These are phyloP conservation scores for Porites australiensis DNA, from an alignment of 64 coral and sea anemone species.

Conservation along the genomic window DNA sequence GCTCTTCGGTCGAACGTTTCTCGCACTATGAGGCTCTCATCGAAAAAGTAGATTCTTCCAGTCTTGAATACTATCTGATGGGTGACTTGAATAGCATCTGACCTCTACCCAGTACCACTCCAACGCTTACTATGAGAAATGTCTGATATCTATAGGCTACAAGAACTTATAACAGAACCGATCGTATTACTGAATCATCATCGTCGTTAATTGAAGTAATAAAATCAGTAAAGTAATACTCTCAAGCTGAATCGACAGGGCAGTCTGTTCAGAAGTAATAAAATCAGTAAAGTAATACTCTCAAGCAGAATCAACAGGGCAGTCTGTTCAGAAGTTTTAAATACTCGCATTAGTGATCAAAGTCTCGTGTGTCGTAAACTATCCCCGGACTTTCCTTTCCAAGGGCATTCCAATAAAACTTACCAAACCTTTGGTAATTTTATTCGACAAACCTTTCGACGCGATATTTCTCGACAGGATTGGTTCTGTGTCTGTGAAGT, in stretches of 20 bases:
- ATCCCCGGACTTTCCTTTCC: neutral
- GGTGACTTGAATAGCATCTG: neutral
- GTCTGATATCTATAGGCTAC: conserved; percentile 49
- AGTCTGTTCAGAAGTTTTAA: conserved; percentile 44
- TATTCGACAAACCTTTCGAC: neutral
- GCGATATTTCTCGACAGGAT: neutral
- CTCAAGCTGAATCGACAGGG: conserved; percentile 39
- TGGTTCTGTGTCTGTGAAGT: neutral
- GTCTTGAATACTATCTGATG: neutral
- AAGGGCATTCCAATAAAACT: conserved; percentile 1
- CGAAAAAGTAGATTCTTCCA: conserved; percentile 2
- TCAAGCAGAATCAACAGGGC: conserved; percentile 43
- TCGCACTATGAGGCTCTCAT: neutral
- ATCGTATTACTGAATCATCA: conserved; percentile 55
- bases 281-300: neutral
- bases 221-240: neutral
- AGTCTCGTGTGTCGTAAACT: conserved; percentile 5
- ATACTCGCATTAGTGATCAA: conserved; percentile 62
- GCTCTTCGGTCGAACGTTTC: neutral
- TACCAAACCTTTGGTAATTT: neutral
- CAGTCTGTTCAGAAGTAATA: conserved; percentile 42
- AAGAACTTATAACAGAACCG: conserved; percentile 58
- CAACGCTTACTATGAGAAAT: conserved; percentile 37
- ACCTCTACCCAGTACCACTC: neutral
- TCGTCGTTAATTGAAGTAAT: conserved; percentile 51